A percentile compares a stretch with the other conserved stretches of the same genome.
Evolutionary conservation across 2,888 invertebrate species (phyloP).

Genomic region (Autographa gamma): DNA sequence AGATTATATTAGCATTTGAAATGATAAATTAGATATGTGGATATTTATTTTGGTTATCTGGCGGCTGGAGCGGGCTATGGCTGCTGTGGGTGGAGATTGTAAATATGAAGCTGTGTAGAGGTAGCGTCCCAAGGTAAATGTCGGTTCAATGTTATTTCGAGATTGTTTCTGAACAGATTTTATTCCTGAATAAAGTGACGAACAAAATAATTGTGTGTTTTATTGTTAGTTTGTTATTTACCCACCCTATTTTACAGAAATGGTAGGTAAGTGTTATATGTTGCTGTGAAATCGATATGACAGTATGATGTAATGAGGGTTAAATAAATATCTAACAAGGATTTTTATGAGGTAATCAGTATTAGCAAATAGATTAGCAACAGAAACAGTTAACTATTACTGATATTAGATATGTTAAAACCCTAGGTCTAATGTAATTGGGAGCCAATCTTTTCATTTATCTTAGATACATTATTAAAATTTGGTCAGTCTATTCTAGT

Average conservation of each 20-base stretch:
- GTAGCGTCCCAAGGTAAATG: constrained; percentile 59
- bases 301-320: no score
- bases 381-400: no score
- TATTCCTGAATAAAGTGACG: constrained; percentile 83
- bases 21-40: constrained; percentile 68
- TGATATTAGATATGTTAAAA: no score
- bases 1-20: constrained; percentile 68
- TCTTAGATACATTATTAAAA: no score
- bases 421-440: background rate
- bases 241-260: background rate
- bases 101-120: constrained; percentile 59
- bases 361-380: no score
- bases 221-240: background rate
- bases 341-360: no score
- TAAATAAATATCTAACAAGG: no score
- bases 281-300: no score
- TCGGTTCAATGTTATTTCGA: constrained; percentile 68
- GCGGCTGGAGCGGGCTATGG: constrained; percentile 50
- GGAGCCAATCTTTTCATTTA: constrained; percentile 10
- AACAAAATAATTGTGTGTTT: constrained; percentile 60
- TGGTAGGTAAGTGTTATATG: no score
- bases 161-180: constrained; percentile 79
- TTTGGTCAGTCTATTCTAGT: no score
- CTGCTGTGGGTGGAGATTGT: constrained; percentile 60
- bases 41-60: constrained; percentile 81